Base-by-base conservation (phyloP, 2,113 vertebrate species). In the Leptobrachium leishanense region DNA sequence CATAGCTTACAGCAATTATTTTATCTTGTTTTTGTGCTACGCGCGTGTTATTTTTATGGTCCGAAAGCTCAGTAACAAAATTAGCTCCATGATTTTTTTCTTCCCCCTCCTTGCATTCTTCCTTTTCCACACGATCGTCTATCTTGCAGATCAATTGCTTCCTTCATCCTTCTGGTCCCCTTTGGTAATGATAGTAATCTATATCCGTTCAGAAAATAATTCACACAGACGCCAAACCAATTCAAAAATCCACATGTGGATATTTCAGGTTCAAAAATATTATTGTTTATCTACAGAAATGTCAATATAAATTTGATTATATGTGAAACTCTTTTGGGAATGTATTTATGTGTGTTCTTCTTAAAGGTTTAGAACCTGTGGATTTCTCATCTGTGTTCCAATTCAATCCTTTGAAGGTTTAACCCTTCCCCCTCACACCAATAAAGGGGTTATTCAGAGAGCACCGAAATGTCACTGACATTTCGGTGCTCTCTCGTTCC, bases 171-270 rank as follows among this genome's bases (percentile, higher is more conserved):
- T 20, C 65, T 68, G 64, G 71, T 74, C 78, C 78, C 78, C 78
- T 74, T 74, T 50, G 72, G 78, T 81, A 81, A 81, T 81, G 78
- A 81, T 81, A 74, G 78, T 39, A 81, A 81, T 81, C 72, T 74
- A 81, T 81, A 81, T 74, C 72, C 54, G 63, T 81, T 53, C 78
- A 74, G 78, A 74, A 81, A 74, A 81, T 81, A 57, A 81, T 74
- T 81, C 73, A 81, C 42, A 57, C 68, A 74, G 64, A 80, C 63
- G 65, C 46, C 72, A 39, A 59, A 15, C 78, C 78, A 74, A 81
- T 74, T 81, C 70, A 81, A 57, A 74, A 81, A 81, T 74, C 72
- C 78, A 81, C 71, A 68, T 68, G 78, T 81, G 78, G 64, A 42
- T 62, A 68, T 81, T 81, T 74, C 54, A 50, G 65, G 42, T 74